Evolutionary conservation across 2,113 vertebrate genomes (phyloP), one percentile per base, ranked within the genome.

Genomic region (Gymnocephalus cernua): DNA sequence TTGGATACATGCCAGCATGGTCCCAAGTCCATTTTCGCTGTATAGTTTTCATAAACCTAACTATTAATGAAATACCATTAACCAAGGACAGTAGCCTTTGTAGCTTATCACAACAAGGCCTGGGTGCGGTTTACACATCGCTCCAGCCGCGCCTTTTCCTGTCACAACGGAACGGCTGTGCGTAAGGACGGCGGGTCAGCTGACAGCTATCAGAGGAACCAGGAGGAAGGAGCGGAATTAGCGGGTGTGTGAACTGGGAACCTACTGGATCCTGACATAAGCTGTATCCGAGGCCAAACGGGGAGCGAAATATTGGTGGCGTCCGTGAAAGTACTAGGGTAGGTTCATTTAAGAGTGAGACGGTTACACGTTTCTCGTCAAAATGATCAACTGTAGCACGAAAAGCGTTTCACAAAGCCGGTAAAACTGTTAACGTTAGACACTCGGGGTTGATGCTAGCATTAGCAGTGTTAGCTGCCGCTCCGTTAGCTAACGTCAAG

Each of bases 131-230:
- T 93, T 87, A 83, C 70, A 77, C 85, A 38, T 25, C 75, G 69
- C 41, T 75, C 27, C 87, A 79, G 91, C 91, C 92, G 87, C 89
- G 91, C 92, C 93, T 93, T 94, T 93, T 92, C 92, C 91, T 91
- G 90, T 90, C 85, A 84, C 80, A 61, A 62, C 83, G 74, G 80
- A 88, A 86, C 86, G 70, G 59, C 13, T 13, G 77, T 87, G 83
- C 90, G 90, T 91, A 59, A 86, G 64, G 87, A 85, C 87, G 91
- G 83, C 84, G 59, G 85, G 92, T 94, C 93, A 94, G 93, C 93
- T 94, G 93, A 94, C 89, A 87, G 85, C 78, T 29, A 65, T 41
- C 81, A 27, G 77, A 76, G 71, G 56, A 86, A 86, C 67, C 80
- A 25, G 68, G 84, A 86, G 83, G 81, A 88, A 81, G 81, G 32